Evolutionary conservation across 1,140 invertebrate species (phyloP).

Genomic region (Drosophila serrata): DNA sequence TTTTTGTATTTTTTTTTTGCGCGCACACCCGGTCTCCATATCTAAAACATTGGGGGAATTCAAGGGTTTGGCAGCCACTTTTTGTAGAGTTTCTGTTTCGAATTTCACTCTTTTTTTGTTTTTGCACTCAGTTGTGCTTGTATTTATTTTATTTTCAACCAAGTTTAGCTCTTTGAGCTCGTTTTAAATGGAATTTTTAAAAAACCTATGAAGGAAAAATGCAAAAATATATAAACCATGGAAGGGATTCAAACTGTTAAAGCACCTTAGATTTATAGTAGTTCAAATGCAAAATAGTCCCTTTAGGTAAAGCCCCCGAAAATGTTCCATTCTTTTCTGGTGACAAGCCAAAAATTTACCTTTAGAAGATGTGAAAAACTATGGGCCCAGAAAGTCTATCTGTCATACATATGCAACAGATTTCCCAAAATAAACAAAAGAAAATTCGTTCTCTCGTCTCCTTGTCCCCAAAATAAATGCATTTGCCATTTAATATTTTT

Average conservation of each 20-base stretch:
- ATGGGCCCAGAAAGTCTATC: not conserved
- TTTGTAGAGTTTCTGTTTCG: slow-evolving; percentile 41
- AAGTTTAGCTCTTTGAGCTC: slow-evolving; percentile 17
- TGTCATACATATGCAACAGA: slow-evolving; percentile 1
- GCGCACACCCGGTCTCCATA: not conserved
- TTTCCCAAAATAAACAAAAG: slow-evolving; percentile 12
- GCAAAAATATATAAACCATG: slow-evolving; percentile 5
- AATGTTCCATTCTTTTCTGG: not conserved
- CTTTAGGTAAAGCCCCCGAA: not conserved
- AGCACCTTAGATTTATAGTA: not conserved
- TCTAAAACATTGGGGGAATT: slow-evolving; percentile 17
- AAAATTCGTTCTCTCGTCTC: not conserved
- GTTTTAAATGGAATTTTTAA: slow-evolving; percentile 41
- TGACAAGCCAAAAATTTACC: not conserved
- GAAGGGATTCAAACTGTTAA: not conserved
- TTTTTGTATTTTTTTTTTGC: not conserved
- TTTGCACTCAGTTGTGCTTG: slow-evolving; percentile 16
- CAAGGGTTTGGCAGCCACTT: slow-evolving; percentile 48
- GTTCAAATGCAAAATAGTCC: not conserved
- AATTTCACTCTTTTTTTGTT: slow-evolving; percentile 33
- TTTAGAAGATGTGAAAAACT: not conserved
- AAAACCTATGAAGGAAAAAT: slow-evolving; percentile 12
- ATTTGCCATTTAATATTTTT: slow-evolving; percentile 4
- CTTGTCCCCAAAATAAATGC: slow-evolving; percentile 1
- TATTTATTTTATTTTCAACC: slow-evolving; percentile 22